Conservation (phyloP, 2,888 invertebrate genomes). For the Tortrix viridana region DNA sequence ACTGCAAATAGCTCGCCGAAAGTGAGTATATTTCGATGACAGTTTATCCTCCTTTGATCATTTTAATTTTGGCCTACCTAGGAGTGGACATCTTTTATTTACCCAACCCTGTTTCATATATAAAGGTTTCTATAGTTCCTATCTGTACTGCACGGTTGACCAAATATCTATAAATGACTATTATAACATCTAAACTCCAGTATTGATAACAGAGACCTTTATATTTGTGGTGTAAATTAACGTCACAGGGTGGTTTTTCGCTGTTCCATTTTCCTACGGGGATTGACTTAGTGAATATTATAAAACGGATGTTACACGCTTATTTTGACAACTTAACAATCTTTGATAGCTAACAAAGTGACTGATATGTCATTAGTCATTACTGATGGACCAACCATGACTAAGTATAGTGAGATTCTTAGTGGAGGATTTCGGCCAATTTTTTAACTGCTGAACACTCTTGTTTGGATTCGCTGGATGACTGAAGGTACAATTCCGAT, state of each 20-base stretch:
- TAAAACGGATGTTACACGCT: conserved; percentile 1
- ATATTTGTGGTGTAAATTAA: neutral
- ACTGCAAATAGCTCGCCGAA: conserved; percentile 84
- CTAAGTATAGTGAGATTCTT: too few species aligned
- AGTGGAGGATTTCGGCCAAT: too few species aligned
- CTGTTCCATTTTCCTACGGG: neutral
- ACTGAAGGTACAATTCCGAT: too few species aligned
- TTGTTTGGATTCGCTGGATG: too few species aligned
- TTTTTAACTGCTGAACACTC: too few species aligned
- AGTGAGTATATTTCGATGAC: conserved; percentile 55
- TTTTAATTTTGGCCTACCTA: neutral
- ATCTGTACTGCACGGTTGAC: neutral
- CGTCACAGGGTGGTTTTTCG: neutral
- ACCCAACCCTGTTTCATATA: neutral
- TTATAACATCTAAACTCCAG: neutral
- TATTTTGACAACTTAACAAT: neutral
- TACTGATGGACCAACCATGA: neutral
- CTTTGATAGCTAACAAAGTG: neutral
- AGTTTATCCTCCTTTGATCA: neutral
- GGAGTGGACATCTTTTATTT: neutral
- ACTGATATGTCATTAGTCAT: neutral
- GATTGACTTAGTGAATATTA: neutral
- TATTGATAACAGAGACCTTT: neutral
- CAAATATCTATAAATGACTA: too few species aligned
- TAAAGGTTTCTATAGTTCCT: neutral